Base-by-base conservation (phyloP, 2,797 vertebrate genomes). In the Ammospiza maritima region DNA sequence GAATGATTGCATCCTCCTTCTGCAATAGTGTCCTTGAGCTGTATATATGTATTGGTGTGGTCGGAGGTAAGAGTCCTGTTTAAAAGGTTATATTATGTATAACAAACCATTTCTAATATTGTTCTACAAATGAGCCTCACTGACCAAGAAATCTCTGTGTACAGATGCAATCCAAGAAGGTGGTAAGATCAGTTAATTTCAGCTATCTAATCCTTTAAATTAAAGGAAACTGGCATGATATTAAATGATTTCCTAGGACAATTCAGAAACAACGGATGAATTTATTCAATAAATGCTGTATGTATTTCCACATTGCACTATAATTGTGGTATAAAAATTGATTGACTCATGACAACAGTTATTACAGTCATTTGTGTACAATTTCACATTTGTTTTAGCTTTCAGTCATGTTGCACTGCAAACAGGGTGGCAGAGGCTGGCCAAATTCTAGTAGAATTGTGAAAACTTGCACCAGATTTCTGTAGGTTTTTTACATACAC, bases 1-100 rank as follows among this genome's bases (percentile, higher is more conserved):
- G 99, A 56, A 99, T 99, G 99, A 97, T 99, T 87, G 85, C 97
- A 12, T 99, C 99, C 16, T 99, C 99, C 16, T 99, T 99, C 87
- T 99, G 99, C 95, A 98, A 89, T 81, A 99, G 78, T 0, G 98
- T 99, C 25, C 0, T 98, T 50, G 97, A 99, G 94, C 98, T 99
- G 53, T 99, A 99, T 92, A 26, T 99, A 90, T 99, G 99, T 65
- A 98, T 99, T 1, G 99, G 99, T 26, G 98, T 99, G 11, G 98
- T 99, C 53, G 99, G 98, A 71, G 99, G 99, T 99, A 97, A 99
- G 98, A 91, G 25, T 30, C 44, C n/a, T 44, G 10, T 74, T 87
- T 58, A 29, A 72, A 85, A 62, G 30, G 51, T 57, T 48, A 22
- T 53, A 40, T 74, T 75, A 30, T 32, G 5, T 70, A 21, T 75